phyloP scores from a whole-genome alignment of 2,113 vertebrate genomes.

The Microcebus lehilahytsara region DNA sequence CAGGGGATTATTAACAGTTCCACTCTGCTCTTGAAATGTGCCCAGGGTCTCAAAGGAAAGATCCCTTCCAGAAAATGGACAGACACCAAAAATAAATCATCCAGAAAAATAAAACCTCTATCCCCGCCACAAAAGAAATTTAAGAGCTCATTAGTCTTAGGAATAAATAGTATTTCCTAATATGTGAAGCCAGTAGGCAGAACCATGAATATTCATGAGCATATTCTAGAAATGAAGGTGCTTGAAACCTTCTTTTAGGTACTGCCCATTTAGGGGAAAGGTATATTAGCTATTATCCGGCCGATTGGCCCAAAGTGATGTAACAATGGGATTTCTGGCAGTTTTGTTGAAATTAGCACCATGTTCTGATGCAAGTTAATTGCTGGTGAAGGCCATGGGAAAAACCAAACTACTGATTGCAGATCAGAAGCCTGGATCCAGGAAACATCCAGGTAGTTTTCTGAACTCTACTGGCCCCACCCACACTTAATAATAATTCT shows the following conservation, averaged over 20 bases:
- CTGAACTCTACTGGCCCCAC: not conserved
- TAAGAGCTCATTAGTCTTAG: conserved; percentile 54
- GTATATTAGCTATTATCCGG: not conserved
- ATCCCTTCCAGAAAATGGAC: conserved; percentile 54
- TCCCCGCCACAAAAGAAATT: conserved; percentile 41
- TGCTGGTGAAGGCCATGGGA: not conserved
- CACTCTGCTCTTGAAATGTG: not conserved
- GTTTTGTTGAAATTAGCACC: not conserved
- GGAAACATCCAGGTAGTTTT: not conserved
- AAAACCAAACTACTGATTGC: not conserved
- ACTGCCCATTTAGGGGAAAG: not conserved
- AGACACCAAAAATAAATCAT: conserved; percentile 57
- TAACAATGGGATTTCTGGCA: not conserved
- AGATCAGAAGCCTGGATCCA: not conserved
- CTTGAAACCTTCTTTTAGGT: not conserved
- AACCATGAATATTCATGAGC: conserved; percentile 50
- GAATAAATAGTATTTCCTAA: conserved; percentile 49
- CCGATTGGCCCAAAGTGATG: not conserved
- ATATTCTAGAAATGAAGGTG: not conserved
- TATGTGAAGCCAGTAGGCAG: not conserved
- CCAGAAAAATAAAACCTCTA: conserved; percentile 60
- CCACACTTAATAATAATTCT: not conserved
- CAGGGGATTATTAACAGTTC: not conserved
- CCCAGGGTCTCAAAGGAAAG: conserved; percentile 18
- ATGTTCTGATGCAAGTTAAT: not conserved